Percentiles rank a stretch among this genome's conserved stretches.
Conservation (phyloP, 2,888 invertebrate species). For the Sesia bembeciformis region DNA sequence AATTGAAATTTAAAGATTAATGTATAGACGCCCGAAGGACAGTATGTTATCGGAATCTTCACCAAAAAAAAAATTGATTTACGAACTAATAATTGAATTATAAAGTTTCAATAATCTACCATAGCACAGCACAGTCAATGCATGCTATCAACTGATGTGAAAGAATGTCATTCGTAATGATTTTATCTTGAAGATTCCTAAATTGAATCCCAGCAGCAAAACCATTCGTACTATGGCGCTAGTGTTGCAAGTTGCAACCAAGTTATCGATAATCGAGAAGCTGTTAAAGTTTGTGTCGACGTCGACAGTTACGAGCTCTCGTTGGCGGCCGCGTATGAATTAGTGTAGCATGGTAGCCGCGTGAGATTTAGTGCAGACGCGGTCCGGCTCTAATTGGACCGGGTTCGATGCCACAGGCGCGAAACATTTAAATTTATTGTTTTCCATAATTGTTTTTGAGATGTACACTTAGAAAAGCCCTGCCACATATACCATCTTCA, state of each 20-base stretch:
- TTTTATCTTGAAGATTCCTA: background rate
- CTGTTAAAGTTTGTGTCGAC: constrained; percentile 52
- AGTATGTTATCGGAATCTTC: no score
- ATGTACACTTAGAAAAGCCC: constrained; percentile 34
- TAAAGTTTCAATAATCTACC: background rate
- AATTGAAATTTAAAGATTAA: no score
- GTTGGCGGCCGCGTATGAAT: constrained; percentile 62
- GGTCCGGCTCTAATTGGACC: constrained; percentile 63
- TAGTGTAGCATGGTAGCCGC: constrained; percentile 69
- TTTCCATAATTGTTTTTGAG: constrained; percentile 66
- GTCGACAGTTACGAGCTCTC: constrained; percentile 51
- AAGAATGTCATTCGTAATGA: background rate
- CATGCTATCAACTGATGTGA: background rate
- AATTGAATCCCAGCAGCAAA: background rate
- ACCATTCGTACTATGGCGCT: constrained; percentile 5
- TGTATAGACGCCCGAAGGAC: no score
- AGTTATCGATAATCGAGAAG: constrained; percentile 51
- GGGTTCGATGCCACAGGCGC: constrained; percentile 62
- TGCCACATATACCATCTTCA: constrained; percentile 39
- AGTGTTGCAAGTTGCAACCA: constrained; percentile 25
- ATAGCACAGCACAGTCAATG: background rate
- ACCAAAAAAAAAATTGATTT: no score
- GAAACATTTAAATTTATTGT: constrained; percentile 63
- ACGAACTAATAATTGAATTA: no score
- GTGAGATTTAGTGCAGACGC: constrained; percentile 65